phyloP scores from a whole-genome alignment of 1,140 invertebrate genomes.

The Trachymyrmex cornetzi region DNA sequence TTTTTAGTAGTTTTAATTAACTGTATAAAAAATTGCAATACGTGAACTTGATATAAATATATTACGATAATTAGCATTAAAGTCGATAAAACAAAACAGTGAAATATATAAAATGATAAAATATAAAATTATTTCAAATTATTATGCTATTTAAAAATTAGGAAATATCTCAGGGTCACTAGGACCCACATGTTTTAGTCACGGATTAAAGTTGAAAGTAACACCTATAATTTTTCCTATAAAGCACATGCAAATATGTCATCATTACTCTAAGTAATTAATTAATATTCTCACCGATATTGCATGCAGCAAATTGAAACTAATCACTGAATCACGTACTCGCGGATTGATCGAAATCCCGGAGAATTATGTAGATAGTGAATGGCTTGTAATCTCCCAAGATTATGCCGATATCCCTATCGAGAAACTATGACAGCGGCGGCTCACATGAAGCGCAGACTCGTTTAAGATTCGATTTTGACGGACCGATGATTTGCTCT shows the following conservation, averaged over 20 bases:
- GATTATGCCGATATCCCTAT: constrained; percentile 52
- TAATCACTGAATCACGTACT: constrained; percentile 48
- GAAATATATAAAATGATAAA: too few relatives aligned
- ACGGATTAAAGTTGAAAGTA: too few relatives aligned
- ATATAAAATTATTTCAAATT: too few relatives aligned
- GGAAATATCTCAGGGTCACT: too few relatives aligned
- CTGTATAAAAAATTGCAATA: too few relatives aligned
- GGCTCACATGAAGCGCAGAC: background rate
- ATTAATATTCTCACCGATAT: constrained; percentile 5
- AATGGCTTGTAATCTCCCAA: constrained; percentile 53
- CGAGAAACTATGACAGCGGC: constrained; percentile 35
- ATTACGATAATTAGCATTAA: too few relatives aligned
- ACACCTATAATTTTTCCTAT: background rate
- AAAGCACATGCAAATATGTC: background rate
- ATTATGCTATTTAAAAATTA: too few relatives aligned
- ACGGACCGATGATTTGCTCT: constrained; percentile 61
- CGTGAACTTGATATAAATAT: too few relatives aligned
- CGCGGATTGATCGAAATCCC: constrained; percentile 32
- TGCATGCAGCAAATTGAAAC: constrained; percentile 48
- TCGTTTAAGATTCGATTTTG: constrained; percentile 63
- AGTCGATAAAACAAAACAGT: too few relatives aligned
- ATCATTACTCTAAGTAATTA: constrained; percentile 12
- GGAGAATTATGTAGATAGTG: constrained; percentile 41
- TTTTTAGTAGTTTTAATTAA: too few relatives aligned
- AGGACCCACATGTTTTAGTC: background rate